A percentile compares a stretch with the other conserved stretches of the same genome.
Evolutionary conservation across 2,888 invertebrate species (phyloP).

Genomic region (Luperina nickerlii): DNA sequence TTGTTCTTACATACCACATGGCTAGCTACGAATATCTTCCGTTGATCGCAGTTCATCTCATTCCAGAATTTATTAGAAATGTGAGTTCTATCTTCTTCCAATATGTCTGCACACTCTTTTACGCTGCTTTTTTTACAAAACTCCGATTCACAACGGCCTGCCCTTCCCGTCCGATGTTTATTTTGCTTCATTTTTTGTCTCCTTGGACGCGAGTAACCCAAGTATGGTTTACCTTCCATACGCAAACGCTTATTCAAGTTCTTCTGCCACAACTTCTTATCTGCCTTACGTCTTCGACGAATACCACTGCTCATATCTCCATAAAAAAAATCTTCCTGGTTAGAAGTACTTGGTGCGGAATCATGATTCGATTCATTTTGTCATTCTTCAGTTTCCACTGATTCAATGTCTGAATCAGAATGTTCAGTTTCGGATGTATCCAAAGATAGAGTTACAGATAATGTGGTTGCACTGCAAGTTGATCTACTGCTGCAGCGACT

Average conservation of each 20-base stretch:
- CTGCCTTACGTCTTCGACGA: conserved; percentile 15
- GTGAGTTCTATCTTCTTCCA: conserved; percentile 16
- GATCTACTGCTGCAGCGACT: conserved; percentile 19
- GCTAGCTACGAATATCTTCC: conserved; percentile 18
- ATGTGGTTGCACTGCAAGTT: conserved; percentile 15
- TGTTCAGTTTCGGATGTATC: conserved; percentile 19
- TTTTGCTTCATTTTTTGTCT: conserved; percentile 14
- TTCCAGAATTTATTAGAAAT: conserved; percentile 25
- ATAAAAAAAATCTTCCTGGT: background rate
- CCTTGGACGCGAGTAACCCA: conserved; percentile 11
- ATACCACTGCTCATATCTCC: conserved; percentile 10
- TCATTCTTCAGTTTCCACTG: conserved; percentile 17
- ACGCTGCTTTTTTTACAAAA: conserved; percentile 22
- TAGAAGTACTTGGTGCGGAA: conserved; percentile 9
- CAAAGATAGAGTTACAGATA: conserved; percentile 12
- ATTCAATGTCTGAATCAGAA: conserved; percentile 20
- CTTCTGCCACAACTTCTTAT: conserved; percentile 18
- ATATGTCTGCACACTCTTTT: conserved; percentile 6
- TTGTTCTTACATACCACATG: conserved; percentile 19
- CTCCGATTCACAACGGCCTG: conserved; percentile 13
- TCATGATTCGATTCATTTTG: conserved; percentile 13
- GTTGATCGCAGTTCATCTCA: conserved; percentile 17
- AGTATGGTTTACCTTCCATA: conserved; percentile 22
- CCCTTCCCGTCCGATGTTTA: conserved; percentile 11
- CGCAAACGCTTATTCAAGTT: conserved; percentile 24